phyloP scores from a whole-genome alignment of 1,140 invertebrate genomes.

The Acromyrmex echinatior region DNA sequence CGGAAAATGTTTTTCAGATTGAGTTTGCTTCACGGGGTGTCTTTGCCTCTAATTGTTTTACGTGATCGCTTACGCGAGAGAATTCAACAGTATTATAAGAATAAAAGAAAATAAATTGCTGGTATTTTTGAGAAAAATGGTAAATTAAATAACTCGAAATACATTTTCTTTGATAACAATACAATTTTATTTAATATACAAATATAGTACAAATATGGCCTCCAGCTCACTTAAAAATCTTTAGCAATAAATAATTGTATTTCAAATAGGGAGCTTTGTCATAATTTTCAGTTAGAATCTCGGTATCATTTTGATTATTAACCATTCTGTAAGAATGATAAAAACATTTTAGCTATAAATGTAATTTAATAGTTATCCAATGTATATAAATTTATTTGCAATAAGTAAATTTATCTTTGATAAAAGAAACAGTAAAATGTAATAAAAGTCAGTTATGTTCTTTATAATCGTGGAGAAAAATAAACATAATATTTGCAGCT shows the following conservation, averaged over 20 bases:
- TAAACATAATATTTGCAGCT: not conserved
- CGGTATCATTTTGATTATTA: not conserved
- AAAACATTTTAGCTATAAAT: not conserved
- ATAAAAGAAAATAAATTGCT: constrained; percentile 30
- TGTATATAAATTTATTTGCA: not conserved
- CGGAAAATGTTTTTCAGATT: constrained; percentile 49
- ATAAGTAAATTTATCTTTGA: not conserved
- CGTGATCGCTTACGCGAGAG: constrained; percentile 20
- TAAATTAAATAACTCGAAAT: constrained; percentile 31
- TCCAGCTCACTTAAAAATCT: not conserved
- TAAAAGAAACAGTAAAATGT: not conserved
- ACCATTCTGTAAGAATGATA: constrained; percentile 33
- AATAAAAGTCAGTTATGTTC: not conserved
- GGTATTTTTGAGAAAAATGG: not conserved
- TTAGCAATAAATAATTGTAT: not conserved
- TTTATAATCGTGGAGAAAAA: not conserved
- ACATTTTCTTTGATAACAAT: not conserved
- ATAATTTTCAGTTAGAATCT: not conserved
- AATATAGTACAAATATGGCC: not conserved
- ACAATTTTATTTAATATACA: not conserved
- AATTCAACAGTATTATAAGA: not conserved
- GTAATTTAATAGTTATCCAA: not conserved
- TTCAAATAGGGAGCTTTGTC: not conserved
- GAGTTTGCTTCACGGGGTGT: constrained; percentile 26
- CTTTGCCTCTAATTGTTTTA: constrained; percentile 60